Evolutionary conservation across 2,797 vertebrate genomes (phyloP).

Genomic region (Silurus lanzhouensis): DNA sequence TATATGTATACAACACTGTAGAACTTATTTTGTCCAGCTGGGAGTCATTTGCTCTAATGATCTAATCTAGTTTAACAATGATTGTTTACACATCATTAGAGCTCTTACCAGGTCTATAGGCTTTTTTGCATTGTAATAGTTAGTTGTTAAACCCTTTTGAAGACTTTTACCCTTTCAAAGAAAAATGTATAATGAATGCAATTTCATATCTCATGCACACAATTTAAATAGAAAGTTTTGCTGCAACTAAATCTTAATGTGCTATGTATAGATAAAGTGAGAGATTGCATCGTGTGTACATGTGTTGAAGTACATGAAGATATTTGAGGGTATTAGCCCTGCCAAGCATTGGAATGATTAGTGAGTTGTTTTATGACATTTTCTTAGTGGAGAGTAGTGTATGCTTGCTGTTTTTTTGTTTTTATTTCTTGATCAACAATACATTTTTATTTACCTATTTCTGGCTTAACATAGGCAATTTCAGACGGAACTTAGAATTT

Average conservation of each 20-base stretch:
- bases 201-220: slow-evolving; percentile 16
- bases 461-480: neutral
- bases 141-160: slow-evolving; percentile 9
- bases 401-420: slow-evolving; percentile 60
- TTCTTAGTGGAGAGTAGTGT: slow-evolving; percentile 63
- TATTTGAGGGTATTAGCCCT: slow-evolving; percentile 53
- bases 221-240: slow-evolving; percentile 12
- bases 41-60: slow-evolving; percentile 74
- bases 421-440: neutral
- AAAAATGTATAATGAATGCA: slow-evolving; percentile 2
- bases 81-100: slow-evolving; percentile 77
- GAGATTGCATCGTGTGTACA: neutral
- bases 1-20: slow-evolving; percentile 52
- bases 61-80: slow-evolving; percentile 90
- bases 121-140: neutral
- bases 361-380: slow-evolving; percentile 68
- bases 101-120: slow-evolving; percentile 6
- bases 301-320: slow-evolving; percentile 18
- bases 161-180: neutral
- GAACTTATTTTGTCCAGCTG: slow-evolving; percentile 81
- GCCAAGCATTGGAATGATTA: slow-evolving; percentile 74
- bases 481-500: neutral
- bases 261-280: neutral
- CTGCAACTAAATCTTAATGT: neutral
- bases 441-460: neutral